These are phyloP conservation scores for Hipposideros armiger DNA, from an alignment of 2,113 vertebrate species.

Conservation along the genomic window DNA sequence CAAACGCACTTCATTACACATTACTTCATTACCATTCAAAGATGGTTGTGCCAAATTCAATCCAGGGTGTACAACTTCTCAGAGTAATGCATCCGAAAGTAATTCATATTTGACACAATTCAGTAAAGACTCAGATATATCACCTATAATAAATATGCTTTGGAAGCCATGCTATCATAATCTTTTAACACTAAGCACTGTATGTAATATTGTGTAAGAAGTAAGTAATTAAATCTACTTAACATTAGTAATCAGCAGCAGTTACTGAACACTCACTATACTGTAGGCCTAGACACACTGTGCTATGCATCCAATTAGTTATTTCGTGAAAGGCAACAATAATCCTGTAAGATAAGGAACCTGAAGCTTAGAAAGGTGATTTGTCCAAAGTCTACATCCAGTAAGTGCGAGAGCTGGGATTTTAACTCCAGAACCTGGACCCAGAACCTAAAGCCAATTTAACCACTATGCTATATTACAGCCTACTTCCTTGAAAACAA, in stretches of 20 bases:
- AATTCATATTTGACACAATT: slow-evolving; percentile 42
- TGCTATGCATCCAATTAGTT: slow-evolving; percentile 29
- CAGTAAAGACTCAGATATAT: slow-evolving; percentile 49
- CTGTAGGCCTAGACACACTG: neutral
- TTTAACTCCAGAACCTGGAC: slow-evolving; percentile 49
- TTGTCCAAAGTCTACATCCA: neutral
- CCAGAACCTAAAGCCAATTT: neutral
- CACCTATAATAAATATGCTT: slow-evolving; percentile 30
- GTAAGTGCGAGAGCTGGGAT: neutral
- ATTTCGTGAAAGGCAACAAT: slow-evolving; percentile 42
- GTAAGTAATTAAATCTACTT: slow-evolving; percentile 47
- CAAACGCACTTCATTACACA: slow-evolving; percentile 54
- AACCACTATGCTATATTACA: neutral
- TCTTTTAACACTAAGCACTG: slow-evolving; percentile 42
- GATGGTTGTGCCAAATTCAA: neutral
- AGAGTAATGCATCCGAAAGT: slow-evolving; percentile 14
- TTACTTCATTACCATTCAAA: slow-evolving; percentile 45
- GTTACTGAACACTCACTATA: slow-evolving; percentile 15
- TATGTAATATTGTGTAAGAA: slow-evolving; percentile 30
- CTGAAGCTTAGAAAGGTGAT: slow-evolving; percentile 24
- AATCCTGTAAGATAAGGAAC: slow-evolving; percentile 48
- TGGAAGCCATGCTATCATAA: slow-evolving; percentile 21
- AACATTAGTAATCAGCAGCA: slow-evolving; percentile 9
- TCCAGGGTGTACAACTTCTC: neutral
- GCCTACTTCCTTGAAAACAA: slow-evolving; percentile 30